Evolutionary conservation across 2,888 invertebrate genomes (phyloP).

Genomic region (Ephialtes manifestator): DNA sequence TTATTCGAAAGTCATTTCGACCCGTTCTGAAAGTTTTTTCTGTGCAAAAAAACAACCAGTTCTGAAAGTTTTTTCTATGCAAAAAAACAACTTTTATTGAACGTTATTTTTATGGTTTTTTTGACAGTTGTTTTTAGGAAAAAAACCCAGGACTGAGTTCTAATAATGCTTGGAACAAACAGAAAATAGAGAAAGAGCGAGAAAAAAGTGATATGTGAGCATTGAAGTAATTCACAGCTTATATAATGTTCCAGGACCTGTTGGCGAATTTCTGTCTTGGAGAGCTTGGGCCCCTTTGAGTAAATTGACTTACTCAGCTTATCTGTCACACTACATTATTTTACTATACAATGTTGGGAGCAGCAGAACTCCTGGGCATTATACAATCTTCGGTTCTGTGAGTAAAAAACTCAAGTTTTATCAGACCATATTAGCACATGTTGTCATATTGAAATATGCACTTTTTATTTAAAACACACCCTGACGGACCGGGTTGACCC

Average conservation of each 20-base stretch:
- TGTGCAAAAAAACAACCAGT: no score
- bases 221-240: no score
- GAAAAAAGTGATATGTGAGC: no score
- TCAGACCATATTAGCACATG: not conserved
- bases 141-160: no score
- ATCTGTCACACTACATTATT: constrained; percentile 82
- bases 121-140: no score
- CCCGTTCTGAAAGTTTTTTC: no score
- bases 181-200: no score
- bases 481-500: no score
- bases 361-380: constrained; percentile 73
- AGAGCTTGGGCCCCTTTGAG: constrained; percentile 81
- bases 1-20: no score
- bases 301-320: constrained; percentile 82
- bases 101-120: not conserved
- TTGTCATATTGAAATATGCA: not conserved
- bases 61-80: not conserved
- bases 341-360: constrained; percentile 77
- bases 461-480: no score
- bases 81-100: not conserved
- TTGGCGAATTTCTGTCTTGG: constrained; percentile 80
- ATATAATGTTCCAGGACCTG: constrained; percentile 75
- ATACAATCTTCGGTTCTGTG: constrained; percentile 76
- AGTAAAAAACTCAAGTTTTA: constrained; percentile 55
- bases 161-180: no score